phyloP scores from a whole-genome alignment of 2,113 vertebrate genomes.

The Nyctereutes procyonoides region DNA sequence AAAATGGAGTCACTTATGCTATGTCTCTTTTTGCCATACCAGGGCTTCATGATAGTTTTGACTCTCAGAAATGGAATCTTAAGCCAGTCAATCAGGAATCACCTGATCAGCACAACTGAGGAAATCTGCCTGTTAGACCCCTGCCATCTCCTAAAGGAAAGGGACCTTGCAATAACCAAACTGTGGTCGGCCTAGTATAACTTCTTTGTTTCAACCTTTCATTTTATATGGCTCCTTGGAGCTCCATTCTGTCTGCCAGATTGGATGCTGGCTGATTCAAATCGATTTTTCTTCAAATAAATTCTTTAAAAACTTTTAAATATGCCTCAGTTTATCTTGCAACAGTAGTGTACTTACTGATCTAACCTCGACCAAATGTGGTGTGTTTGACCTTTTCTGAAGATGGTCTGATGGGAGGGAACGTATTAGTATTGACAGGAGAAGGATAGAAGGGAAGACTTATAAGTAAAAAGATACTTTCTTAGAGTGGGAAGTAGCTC shows the following conservation, averaged over 20 bases:
- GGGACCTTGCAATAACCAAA: background rate
- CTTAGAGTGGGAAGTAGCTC: background rate
- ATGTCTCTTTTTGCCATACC: background rate
- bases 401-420: background rate
- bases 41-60: background rate
- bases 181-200: background rate
- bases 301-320: background rate
- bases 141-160: background rate
- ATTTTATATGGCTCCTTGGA: background rate
- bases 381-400: background rate
- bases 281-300: background rate
- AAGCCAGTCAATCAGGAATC: background rate
- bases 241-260: background rate
- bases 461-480: background rate
- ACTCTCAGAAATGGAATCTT: background rate
- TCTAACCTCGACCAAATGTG: conserved; percentile 6
- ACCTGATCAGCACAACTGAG: background rate
- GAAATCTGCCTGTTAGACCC: background rate
- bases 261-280: background rate
- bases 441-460: background rate
- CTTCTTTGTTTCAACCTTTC: background rate
- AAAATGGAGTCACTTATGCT: background rate
- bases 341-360: background rate
- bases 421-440: background rate
- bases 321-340: background rate